Conservation (phyloP, 2,797 vertebrate species). For the Urosaurus nigricauda region DNA sequence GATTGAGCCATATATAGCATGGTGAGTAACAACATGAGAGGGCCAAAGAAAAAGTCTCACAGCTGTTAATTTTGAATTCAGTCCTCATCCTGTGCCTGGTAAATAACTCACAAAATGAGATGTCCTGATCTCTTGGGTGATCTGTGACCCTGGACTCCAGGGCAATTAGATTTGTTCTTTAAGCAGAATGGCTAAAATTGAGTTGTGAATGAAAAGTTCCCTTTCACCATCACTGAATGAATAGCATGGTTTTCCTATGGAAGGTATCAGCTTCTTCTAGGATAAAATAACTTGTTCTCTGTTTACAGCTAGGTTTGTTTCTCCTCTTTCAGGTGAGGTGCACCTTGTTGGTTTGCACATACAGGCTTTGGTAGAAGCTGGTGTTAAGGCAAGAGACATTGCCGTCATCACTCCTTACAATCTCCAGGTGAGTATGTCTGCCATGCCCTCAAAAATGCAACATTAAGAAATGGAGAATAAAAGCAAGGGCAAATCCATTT, state of each 20-base stretch:
- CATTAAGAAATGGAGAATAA: fast-evolving
- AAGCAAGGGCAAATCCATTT: not conserved
- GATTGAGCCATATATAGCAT: not conserved
- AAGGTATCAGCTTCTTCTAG: not conserved
- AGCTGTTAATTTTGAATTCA: not conserved
- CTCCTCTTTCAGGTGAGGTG: slow-evolving; percentile 87
- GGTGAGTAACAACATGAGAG: not conserved
- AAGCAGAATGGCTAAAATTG: not conserved
- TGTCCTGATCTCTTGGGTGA: not conserved
- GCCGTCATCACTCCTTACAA: slow-evolving; percentile 96
- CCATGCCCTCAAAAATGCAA: not conserved
- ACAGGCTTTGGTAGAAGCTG: slow-evolving; percentile 88
- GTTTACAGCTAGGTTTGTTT: slow-evolving; percentile 28
- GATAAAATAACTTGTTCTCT: not conserved
- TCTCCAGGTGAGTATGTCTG: slow-evolving; percentile 86
- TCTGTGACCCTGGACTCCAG: not conserved
- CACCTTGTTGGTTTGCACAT: slow-evolving; percentile 89
- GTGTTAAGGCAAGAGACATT: slow-evolving; percentile 88
- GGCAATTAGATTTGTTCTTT: not conserved
- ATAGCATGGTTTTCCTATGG: not conserved
- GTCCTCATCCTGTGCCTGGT: not conserved
- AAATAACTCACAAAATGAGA: not conserved
- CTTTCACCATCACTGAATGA: not conserved
- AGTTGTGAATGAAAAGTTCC: not conserved
- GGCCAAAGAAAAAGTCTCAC: not conserved